Evolutionary conservation across 2,113 vertebrate species (phyloP).

Genomic region (Mesembrinibis cayennensis): DNA sequence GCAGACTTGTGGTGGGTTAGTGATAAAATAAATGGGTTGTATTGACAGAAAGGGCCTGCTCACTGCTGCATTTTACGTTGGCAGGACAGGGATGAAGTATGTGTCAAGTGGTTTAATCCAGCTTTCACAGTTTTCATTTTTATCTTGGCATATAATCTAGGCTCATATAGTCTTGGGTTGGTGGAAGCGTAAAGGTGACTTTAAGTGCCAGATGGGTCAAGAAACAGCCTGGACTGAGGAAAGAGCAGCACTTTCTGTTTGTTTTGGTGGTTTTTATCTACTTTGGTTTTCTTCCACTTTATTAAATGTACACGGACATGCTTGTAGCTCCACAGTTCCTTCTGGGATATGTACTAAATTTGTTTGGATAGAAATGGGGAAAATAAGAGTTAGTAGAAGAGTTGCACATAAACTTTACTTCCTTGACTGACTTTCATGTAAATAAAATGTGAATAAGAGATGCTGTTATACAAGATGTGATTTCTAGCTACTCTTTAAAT

Average conservation of each 20-base stretch:
- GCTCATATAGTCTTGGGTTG: background rate
- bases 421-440: background rate
- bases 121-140: background rate
- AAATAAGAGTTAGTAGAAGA: background rate
- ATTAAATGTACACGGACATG: background rate
- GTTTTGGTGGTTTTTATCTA: background rate
- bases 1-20: background rate
- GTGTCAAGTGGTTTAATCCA: background rate
- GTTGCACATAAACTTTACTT: background rate
- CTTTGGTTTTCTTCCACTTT: background rate
- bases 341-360: background rate
- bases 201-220: background rate
- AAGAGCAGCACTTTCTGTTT: background rate
- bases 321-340: background rate
- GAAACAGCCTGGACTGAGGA: background rate
- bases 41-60: background rate
- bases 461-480: background rate
- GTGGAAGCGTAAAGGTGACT: background rate
- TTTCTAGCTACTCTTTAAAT: background rate
- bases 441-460: background rate
- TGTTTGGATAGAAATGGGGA: background rate
- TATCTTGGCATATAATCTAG: background rate
- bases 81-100: background rate
- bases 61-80: background rate
- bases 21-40: background rate